Conservation (phyloP, 2,888 invertebrate genomes). For the Eutolmus rufibarbis region DNA sequence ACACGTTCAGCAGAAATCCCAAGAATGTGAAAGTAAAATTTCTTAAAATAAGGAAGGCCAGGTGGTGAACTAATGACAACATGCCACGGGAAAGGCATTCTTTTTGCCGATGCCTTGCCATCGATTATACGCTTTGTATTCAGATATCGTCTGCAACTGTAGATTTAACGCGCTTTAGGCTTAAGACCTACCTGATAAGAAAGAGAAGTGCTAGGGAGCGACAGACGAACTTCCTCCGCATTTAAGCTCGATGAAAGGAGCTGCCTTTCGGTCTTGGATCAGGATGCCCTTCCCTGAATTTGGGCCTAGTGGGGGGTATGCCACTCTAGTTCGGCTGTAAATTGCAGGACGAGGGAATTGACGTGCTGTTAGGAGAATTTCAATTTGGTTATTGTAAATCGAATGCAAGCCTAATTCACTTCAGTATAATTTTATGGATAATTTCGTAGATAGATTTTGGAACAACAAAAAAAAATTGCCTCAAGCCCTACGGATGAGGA, state of each 20-base stretch:
- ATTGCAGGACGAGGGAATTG: neutral
- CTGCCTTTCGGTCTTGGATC: constrained; percentile 1
- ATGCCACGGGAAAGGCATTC: neutral
- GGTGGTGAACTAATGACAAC: neutral
- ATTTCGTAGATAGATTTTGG: neutral
- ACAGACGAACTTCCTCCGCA: neutral
- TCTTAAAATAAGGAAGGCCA: neutral
- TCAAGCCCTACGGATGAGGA: neutral
- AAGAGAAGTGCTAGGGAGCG: constrained; percentile 1
- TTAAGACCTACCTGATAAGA: constrained; percentile 28
- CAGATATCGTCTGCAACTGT: constrained; percentile 17
- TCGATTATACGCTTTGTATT: constrained; percentile 40
- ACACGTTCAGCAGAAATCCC: neutral
- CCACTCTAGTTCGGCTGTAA: neutral
- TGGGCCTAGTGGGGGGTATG: neutral
- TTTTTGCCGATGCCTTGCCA: neutral
- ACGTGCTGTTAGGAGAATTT: neutral
- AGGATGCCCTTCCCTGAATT: neutral
- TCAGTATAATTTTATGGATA: neutral
- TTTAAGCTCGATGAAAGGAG: neutral
- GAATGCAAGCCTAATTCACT: neutral
- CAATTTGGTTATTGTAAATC: neutral
- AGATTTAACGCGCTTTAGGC: constrained; percentile 18
- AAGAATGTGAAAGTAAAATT: constrained; percentile 4
- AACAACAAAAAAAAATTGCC: neutral